Conservation (phyloP, 92 coral and sea anemone species). For the Porites cylindrica region DNA sequence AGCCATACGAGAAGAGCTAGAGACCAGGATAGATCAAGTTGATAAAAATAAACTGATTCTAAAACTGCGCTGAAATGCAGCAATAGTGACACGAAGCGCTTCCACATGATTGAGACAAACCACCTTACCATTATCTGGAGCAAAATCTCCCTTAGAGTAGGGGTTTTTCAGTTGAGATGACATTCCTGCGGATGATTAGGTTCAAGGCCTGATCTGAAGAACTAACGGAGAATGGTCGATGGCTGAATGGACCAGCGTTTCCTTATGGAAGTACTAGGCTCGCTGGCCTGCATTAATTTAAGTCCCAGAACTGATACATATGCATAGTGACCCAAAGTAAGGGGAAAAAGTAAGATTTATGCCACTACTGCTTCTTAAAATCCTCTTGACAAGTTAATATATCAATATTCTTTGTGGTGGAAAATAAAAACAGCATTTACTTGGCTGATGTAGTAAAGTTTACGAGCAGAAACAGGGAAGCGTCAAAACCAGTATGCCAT, state of each 20-base stretch:
- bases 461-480: too few species aligned
- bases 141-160: not conserved
- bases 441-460: conserved; percentile 33
- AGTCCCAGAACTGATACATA: conserved; percentile 2
- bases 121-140: too few species aligned
- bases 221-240: not conserved
- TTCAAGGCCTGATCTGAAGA: not conserved
- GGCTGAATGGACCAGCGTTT: conserved; percentile 11
- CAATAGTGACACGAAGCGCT: conserved; percentile 29
- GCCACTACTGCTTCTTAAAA: not conserved
- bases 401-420: conserved; percentile 35
- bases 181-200: not conserved
- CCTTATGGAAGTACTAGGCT: not conserved
- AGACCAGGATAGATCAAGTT: conserved; percentile 20
- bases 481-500: too few species aligned
- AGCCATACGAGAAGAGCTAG: conserved; percentile 44
- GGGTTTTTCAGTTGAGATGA: not conserved
- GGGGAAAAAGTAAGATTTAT: conserved; percentile 15
- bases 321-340: conserved; percentile 24
- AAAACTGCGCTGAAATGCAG: conserved; percentile 38
- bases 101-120: conserved; percentile 18
- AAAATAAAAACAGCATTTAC: conserved; percentile 30
- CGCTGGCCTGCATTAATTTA: not conserved
- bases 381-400: conserved; percentile 4
- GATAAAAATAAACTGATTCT: conserved; percentile 53